These are phyloP conservation scores for Athripsodes cinereus DNA, from an alignment of 2,888 invertebrate species.

Conservation along the genomic window DNA sequence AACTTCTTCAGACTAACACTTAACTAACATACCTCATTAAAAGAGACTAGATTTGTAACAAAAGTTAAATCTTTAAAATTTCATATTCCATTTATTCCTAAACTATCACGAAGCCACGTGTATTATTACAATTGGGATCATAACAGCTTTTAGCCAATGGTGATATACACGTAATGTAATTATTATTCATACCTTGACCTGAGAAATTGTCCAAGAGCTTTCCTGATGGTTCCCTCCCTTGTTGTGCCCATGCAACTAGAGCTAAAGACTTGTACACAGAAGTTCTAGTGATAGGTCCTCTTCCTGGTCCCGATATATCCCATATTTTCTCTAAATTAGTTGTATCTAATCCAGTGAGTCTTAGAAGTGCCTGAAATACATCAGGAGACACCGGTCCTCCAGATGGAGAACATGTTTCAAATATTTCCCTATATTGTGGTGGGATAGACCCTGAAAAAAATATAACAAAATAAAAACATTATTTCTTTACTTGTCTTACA, in stretches of 20 bases:
- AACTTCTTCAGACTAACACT: too few relatives aligned
- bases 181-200: conserved; percentile 36
- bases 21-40: too few relatives aligned
- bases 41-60: too few relatives aligned
- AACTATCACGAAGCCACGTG: too few relatives aligned
- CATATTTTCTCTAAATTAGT: conserved; percentile 48
- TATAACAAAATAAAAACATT: too few relatives aligned
- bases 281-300: conserved; percentile 45
- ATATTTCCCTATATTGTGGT: conserved; percentile 49
- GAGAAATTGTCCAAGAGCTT: conserved; percentile 49
- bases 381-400: conserved; percentile 49
- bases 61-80: too few relatives aligned
- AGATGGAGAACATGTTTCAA: conserved; percentile 48
- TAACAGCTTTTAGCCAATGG: too few relatives aligned
- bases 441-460: conserved; percentile 45
- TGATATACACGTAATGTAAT: too few relatives aligned
- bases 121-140: too few relatives aligned
- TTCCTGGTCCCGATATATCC: conserved; percentile 47
- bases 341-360: conserved; percentile 45
- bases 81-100: too few relatives aligned
- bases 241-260: conserved; percentile 51
- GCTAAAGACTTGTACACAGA: conserved; percentile 53
- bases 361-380: conserved; percentile 48
- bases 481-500: too few relatives aligned
- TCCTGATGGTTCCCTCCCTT: conserved; percentile 49